These are phyloP conservation scores for Leptonema lineaticorne DNA, from an alignment of 1,140 invertebrate genomes.

Conservation along the genomic window DNA sequence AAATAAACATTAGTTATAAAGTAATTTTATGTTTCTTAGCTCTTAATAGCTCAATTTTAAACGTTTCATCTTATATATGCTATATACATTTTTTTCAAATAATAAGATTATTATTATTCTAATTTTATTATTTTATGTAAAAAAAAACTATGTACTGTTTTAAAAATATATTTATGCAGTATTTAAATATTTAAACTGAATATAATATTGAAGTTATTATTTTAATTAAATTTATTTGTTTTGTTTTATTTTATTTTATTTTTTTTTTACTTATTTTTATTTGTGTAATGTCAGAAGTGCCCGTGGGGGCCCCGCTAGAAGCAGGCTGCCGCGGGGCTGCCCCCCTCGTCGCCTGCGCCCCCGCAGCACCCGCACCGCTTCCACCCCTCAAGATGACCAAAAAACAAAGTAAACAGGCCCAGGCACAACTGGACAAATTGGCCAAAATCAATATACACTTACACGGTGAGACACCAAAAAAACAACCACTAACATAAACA, in stretches of 20 bases:
- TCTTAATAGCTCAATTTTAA: no score
- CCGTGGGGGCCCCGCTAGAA: conserved; percentile 18
- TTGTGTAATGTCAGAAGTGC: conserved; percentile 18
- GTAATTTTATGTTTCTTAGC: no score
- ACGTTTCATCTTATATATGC: no score
- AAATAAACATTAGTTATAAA: no score
- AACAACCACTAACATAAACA: no score
- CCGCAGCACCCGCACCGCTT: conserved; percentile 45
- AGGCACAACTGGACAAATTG: conserved; percentile 70
- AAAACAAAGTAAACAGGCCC: conserved; percentile 62
- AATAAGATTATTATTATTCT: no score
- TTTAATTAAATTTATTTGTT: conserved; percentile 3
- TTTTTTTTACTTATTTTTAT: conserved; percentile 29
- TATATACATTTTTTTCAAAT: no score
- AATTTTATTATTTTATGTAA: no score
- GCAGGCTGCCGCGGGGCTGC: conserved; percentile 4
- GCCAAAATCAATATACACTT: conserved; percentile 84
- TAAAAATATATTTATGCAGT: no score
- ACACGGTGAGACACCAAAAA: conserved; percentile 72
- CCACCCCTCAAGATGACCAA: conserved; percentile 57
- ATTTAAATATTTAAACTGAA: no score
- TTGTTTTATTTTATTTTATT: conserved; percentile 26
- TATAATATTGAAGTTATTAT: no score
- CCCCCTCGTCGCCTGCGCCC: neutral
- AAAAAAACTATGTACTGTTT: no score